Base-by-base conservation (phyloP, 2,888 invertebrate species). In the Volucella inanis region DNA sequence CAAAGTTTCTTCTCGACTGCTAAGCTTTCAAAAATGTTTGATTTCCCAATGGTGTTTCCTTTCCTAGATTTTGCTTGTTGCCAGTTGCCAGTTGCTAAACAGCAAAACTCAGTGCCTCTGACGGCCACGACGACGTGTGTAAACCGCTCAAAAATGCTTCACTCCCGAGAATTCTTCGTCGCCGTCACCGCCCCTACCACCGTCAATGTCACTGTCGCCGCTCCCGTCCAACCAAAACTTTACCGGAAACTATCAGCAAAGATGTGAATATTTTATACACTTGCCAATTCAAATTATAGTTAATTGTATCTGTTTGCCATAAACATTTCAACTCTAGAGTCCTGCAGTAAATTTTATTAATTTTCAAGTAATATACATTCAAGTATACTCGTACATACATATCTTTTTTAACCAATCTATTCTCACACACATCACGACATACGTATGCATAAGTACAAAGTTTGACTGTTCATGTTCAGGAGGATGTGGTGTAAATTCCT, bases 11-110 rank as follows among this genome's bases (percentile, higher is more conserved):
- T 76, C 61, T 75, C 71, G 84, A 84, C 79, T 76, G 71, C 79
- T 79, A 79, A 79, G 84, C 84, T 79, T 75, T 72, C 71, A 75
- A 84, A 57, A 84, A 84, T 79, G 84, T 79, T 84, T 84, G 84
- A 84, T 84, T 84, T 84, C 84, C 84, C 84, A 49, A 31, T 65
- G 71, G 84, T 79, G 62, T 61, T 65, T 45, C 52, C 64, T 31
- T 31, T 31, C 6, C 31, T 74, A 54, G 74, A 47, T 64, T 64
- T 38, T 31, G 71, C 72, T 62, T 15, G 38, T 55, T 55, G 31
- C n/a, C 14, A 8, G 62, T 64, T 64, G 80, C 75, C 65, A 68
- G 74, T 68, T 84, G 79, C 83, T 74, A 84, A 84, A 83, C 78
- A 83, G 59, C 68, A 64, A 83, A 83, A 78, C 79, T 84, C 64